Percentiles rank a stretch among this genome's conserved stretches.
Conservation (phyloP, 1,140 invertebrate genomes). For the Zaprionus lachaisei region DNA sequence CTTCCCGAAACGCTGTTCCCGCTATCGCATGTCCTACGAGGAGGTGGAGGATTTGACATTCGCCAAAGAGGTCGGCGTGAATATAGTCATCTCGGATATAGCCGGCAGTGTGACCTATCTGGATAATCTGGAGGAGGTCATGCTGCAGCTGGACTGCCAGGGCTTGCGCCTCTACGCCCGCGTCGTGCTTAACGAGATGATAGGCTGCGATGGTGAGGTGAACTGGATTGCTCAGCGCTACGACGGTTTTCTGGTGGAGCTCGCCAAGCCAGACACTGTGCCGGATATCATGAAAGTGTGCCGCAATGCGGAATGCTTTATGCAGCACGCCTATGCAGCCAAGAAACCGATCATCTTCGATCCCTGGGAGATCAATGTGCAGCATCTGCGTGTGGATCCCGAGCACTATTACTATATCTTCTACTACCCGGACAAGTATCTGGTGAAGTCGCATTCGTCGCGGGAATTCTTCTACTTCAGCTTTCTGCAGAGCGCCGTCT, state of each 20-base stretch:
- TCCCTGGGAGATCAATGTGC: constrained; percentile 41
- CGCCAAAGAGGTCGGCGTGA: constrained; percentile 68
- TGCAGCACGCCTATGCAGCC: constrained; percentile 52
- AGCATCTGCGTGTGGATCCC: constrained; percentile 60
- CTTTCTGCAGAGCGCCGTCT: constrained; percentile 60
- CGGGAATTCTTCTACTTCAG: constrained; percentile 44
- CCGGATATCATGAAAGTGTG: constrained; percentile 66
- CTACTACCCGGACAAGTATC: constrained; percentile 75
- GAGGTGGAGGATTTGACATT: constrained; percentile 80
- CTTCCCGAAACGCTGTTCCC: constrained; percentile 60
- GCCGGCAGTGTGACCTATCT: constrained; percentile 59
- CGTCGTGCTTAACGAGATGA: constrained; percentile 66
- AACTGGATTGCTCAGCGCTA: constrained; percentile 69
- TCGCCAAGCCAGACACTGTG: constrained; percentile 11
- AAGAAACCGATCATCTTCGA: constrained; percentile 76
- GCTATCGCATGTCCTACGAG: constrained; percentile 63
- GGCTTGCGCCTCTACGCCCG: constrained; percentile 64
- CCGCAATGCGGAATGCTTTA: constrained; percentile 59
- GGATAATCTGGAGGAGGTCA: constrained; percentile 48
- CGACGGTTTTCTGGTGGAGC: constrained; percentile 73
- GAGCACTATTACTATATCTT: constrained; percentile 62
- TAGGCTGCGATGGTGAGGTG: constrained; percentile 57
- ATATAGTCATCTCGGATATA: constrained; percentile 68
- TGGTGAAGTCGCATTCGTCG: constrained; percentile 35
- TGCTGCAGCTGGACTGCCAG: constrained; percentile 57